A percentile compares a stretch with the other conserved stretches of the same genome.
phyloP scores from a whole-genome alignment of 1,140 invertebrate genomes.

The Drosophila fuyamai region DNA sequence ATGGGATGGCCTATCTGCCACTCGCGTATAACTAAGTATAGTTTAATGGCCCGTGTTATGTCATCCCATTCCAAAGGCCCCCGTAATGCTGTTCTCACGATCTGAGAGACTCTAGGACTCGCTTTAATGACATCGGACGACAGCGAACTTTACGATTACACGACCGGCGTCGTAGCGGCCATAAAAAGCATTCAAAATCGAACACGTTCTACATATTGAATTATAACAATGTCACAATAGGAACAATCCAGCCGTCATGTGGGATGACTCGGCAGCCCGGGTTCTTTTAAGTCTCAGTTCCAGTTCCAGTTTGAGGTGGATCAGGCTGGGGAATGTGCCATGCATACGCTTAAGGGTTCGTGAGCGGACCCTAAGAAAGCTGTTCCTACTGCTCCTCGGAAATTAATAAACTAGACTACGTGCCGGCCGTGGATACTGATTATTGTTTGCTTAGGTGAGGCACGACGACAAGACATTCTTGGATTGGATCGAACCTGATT shows the following conservation, averaged over 20 bases:
- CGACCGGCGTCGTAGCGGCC: constrained; percentile 14
- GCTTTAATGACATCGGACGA: constrained; percentile 40
- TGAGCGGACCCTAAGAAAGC: constrained; percentile 1
- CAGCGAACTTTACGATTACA: constrained; percentile 48
- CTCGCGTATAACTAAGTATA: constrained; percentile 28
- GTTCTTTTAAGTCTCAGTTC: constrained; percentile 1
- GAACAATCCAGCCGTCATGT: constrained; percentile 37
- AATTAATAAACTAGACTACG: constrained; percentile 50
- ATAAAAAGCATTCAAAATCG: constrained; percentile 52
- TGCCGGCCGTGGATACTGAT: constrained; percentile 17
- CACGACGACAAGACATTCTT: constrained; percentile 41
- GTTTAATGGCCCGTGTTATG: constrained; percentile 53
- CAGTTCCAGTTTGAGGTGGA: constrained; percentile 3
- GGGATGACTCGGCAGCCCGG: constrained; percentile 30
- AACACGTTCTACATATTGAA: constrained; percentile 60
- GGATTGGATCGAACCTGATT: constrained; percentile 42
- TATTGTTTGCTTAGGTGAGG: constrained; percentile 23
- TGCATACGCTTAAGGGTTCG: constrained; percentile 19
- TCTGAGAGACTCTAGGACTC: constrained; percentile 26
- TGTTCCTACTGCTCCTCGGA: constrained; percentile 14
- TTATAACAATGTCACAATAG: constrained; percentile 49
- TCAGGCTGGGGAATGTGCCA: constrained; percentile 3
- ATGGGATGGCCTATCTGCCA: constrained; percentile 8
- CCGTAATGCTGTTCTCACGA: constrained; percentile 53
- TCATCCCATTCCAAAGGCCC: constrained; percentile 23